Percentiles rank a stretch among this genome's conserved stretches.
phyloP scores from a whole-genome alignment of 2,888 invertebrate species.

The Aphidoletes aphidimyza region DNA sequence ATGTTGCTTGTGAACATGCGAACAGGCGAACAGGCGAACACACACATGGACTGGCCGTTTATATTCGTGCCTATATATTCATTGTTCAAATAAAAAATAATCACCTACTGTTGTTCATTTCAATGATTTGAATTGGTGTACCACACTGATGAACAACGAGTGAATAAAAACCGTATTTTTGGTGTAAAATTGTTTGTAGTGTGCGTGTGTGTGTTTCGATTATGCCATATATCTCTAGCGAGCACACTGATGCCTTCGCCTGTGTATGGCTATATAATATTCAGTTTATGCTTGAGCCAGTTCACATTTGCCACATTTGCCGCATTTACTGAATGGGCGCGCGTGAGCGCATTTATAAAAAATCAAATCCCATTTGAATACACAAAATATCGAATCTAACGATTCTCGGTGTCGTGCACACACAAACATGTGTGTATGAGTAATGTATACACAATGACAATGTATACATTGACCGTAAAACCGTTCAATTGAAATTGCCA shows the following conservation, averaged over 20 bases:
- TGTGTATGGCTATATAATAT: too few relatives aligned
- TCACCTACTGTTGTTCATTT: constrained; percentile 51
- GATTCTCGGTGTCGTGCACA: background rate
- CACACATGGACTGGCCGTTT: background rate
- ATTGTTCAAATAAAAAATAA: constrained; percentile 50
- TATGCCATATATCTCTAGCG: too few relatives aligned
- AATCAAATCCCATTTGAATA: constrained; percentile 38
- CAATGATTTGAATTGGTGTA: constrained; percentile 37
- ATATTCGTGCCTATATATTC: background rate
- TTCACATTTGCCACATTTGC: constrained; percentile 5
- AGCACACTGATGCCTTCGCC: too few relatives aligned
- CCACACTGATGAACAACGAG: constrained; percentile 21
- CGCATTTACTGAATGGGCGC: background rate
- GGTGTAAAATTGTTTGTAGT: constrained; percentile 45
- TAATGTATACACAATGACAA: background rate
- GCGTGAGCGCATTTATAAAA: background rate
- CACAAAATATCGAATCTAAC: constrained; percentile 25
- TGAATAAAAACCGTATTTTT: constrained; percentile 39
- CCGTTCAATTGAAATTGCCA: constrained; percentile 21
- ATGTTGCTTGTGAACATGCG: background rate
- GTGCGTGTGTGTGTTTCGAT: background rate
- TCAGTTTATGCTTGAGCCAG: background rate
- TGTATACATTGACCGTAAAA: constrained; percentile 16
- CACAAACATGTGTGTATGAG: background rate
- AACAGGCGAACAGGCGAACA: constrained; percentile 1